Base-by-base conservation (phyloP, 2,113 vertebrate species). In the Muscicapa adusta region DNA sequence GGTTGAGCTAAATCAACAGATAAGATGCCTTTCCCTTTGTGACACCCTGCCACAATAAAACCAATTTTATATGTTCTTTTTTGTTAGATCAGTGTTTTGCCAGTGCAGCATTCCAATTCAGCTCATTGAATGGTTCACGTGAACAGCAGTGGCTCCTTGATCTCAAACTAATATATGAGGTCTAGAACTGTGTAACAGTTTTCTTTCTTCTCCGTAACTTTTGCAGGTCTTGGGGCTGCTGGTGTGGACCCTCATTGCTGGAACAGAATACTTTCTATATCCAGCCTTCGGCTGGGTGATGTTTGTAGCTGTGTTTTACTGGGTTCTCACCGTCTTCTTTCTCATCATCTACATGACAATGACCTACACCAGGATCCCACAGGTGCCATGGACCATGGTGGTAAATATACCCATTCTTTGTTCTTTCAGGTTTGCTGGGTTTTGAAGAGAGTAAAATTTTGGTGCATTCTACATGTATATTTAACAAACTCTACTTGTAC, bases 201-300 rank as follows among this genome's bases (percentile, higher is more conserved):
- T 62, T 51, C 38, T 80, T 84, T 87, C 68, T 81, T 92, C 80
- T 83, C 75, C 18, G 2, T 84, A n/a, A 25, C 58, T 87, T 89
- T 68, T 93, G 18, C 97, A 99, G 99, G 94, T 99, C 4, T 94
- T 98, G 85, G 99, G 99, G 8, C 97, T 99, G 83, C 97, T 99
- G 93, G 99, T 99, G n/a, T 99, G 99, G 99, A 98, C 98, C 15
- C 97, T 99, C 61, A 97, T 99, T 0, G 99, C 98, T 10, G 99
- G 99, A 43, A 99, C 99, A 1, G 98, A 99, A 47, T 99, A 99
- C 94, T 98, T 98, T 63, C 97, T 96, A 2, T 98, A 98, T 57
- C 96, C 99, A 71, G 98, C 98, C 6, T 98, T 99, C 1, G 98
- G 98, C 97, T 99, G 99, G 98, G 98, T 99, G 92, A 99, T 99